These are phyloP conservation scores for Listronotus oregonensis DNA, from an alignment of 1,140 invertebrate genomes.

Conservation along the genomic window DNA sequence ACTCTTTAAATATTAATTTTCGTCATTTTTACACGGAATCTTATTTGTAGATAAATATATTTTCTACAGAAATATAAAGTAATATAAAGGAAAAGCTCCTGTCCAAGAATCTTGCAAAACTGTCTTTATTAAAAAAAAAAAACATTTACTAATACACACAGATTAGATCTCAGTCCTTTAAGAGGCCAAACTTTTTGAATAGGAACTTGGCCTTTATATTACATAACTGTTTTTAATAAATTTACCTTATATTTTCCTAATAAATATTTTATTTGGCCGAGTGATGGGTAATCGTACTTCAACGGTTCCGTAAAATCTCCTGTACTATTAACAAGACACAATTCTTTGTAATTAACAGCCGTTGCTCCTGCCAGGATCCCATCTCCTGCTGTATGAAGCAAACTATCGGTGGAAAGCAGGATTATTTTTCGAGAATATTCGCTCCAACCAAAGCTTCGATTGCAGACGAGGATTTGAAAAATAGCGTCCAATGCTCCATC, in stretches of 20 bases:
- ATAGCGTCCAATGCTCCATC: constrained; percentile 69
- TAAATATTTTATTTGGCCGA: constrained; percentile 64
- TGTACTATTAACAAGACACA: constrained; percentile 62
- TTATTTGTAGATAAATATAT: no score
- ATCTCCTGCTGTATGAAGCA: constrained; percentile 58
- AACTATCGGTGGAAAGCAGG: constrained; percentile 56
- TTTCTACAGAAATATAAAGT: no score
- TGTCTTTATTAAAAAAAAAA: no score
- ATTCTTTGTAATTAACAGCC: constrained; percentile 52
- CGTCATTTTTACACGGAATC: no score
- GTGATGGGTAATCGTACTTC: constrained; percentile 66
- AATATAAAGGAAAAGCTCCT: no score
- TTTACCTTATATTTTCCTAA: constrained; percentile 60
- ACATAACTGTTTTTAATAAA: no score
- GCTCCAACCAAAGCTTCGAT: constrained; percentile 54
- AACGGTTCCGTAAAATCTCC: constrained; percentile 62
- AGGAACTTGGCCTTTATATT: no score
- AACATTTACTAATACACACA: no score
- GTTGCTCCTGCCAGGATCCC: constrained; percentile 52
- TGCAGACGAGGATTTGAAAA: constrained; percentile 60
- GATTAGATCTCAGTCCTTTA: no score
- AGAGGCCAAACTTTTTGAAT: no score
- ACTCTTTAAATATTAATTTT: no score
- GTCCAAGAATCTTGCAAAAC: no score
- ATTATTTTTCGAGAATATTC: constrained; percentile 54